A percentile compares a stretch with the other conserved stretches of the same genome.
Conservation (phyloP, 2,797 vertebrate genomes). For the Pteronotus mesoamericanus region DNA sequence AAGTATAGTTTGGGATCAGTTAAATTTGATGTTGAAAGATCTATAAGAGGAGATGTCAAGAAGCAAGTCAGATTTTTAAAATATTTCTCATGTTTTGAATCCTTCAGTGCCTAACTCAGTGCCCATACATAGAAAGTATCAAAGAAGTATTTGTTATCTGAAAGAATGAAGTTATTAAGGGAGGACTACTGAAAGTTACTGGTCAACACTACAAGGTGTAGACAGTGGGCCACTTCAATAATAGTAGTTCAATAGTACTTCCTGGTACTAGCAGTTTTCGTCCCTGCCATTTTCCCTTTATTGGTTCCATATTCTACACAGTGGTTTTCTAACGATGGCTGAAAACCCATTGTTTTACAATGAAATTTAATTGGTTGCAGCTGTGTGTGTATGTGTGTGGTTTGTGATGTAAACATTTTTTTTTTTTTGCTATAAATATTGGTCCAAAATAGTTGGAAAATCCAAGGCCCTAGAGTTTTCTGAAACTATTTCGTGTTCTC, state of each 20-base stretch:
- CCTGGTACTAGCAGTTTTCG: not conserved
- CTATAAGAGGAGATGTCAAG: not conserved
- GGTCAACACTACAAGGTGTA: not conserved
- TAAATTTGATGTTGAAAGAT: not conserved
- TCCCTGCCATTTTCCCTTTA: not conserved
- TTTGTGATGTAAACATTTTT: not conserved
- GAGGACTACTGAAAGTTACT: not conserved
- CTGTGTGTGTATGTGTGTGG: not conserved
- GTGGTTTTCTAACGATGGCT: not conserved
- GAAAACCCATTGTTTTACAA: not conserved
- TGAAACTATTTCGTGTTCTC: not conserved
- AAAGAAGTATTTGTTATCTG: not conserved
- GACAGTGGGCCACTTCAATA: not conserved
- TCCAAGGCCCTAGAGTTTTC: not conserved
- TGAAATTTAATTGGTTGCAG: conserved; percentile 10
- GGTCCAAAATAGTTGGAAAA: not conserved
- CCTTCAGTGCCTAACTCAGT: not conserved
- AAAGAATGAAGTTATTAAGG: not conserved
- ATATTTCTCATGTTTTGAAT: not conserved
- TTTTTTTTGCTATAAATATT: not conserved
- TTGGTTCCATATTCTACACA: not conserved
- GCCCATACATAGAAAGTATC: not conserved
- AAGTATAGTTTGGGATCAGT: not conserved
- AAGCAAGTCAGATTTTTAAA: not conserved
- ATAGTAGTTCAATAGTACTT: not conserved